These are phyloP conservation scores for Formica aserva DNA, from an alignment of 2,888 invertebrate species.

Conservation along the genomic window DNA sequence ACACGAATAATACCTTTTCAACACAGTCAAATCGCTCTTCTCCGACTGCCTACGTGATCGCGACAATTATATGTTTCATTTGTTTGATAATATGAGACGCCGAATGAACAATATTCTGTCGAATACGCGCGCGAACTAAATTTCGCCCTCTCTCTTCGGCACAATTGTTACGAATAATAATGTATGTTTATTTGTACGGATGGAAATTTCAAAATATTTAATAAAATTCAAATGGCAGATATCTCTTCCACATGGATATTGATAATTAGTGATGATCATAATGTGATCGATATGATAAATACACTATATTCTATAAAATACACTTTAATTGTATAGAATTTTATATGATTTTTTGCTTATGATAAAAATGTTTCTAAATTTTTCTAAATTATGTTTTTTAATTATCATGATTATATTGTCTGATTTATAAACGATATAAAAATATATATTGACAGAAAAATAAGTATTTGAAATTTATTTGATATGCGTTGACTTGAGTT, in stretches of 20 bases:
- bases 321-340: background rate
- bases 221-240: background rate
- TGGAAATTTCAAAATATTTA: background rate
- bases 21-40: background rate
- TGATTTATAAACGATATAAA: background rate
- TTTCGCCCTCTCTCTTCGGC: background rate
- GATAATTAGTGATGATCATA: background rate
- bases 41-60: background rate
- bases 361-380: background rate
- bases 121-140: background rate
- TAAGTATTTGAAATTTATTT: background rate
- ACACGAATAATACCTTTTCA: background rate
- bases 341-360: background rate
- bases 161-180: background rate
- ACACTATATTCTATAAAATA: background rate
- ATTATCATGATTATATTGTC: background rate
- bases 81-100: slow-evolving; percentile 1
- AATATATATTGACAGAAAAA: background rate
- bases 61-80: slow-evolving; percentile 16
- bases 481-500: background rate
- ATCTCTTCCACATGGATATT: background rate
- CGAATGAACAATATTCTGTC: slow-evolving; percentile 22
- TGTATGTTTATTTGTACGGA: background rate
- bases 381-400: background rate
- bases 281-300: background rate